These are phyloP conservation scores for Drosophila nebulosa DNA, from an alignment of 1,140 invertebrate genomes.

Conservation along the genomic window DNA sequence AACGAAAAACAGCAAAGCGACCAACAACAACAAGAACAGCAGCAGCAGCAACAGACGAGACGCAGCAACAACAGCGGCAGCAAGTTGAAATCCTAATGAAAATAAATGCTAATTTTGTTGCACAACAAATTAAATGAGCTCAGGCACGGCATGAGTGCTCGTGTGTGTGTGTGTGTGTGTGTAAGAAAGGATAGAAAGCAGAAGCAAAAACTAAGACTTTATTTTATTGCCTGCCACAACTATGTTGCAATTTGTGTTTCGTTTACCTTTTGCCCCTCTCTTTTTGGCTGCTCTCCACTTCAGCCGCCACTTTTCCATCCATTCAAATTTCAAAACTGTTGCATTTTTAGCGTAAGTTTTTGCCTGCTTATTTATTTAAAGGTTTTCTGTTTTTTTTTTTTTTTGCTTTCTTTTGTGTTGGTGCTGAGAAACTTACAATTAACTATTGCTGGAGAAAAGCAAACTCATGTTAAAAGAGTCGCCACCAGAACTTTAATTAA, in stretches of 20 bases:
- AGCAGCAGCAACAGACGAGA: neutral
- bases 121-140: slow-evolving; percentile 74
- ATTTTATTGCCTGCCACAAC: slow-evolving; percentile 74
- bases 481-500: slow-evolving; percentile 58
- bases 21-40: neutral
- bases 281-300: neutral
- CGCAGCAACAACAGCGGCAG: neutral
- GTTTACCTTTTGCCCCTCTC: slow-evolving; percentile 13
- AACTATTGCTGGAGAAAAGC: slow-evolving; percentile 38
- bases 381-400: slow-evolving; percentile 17
- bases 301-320: neutral
- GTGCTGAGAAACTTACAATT: slow-evolving; percentile 42
- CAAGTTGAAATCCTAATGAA: slow-evolving; percentile 65
- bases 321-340: slow-evolving; percentile 68
- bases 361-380: slow-evolving; percentile 62
- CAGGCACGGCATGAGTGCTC: slow-evolving; percentile 15
- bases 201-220: slow-evolving; percentile 59
- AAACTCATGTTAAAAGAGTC: slow-evolving; percentile 27
- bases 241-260: slow-evolving; percentile 57
- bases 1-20: neutral
- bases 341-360: slow-evolving; percentile 30
- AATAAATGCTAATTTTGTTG: slow-evolving; percentile 76
- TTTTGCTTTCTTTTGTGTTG: too few relatives aligned
- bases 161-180: neutral
- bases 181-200: neutral